phyloP scores from a whole-genome alignment of 2,888 invertebrate species.

The Syrphus vitripennis region DNA sequence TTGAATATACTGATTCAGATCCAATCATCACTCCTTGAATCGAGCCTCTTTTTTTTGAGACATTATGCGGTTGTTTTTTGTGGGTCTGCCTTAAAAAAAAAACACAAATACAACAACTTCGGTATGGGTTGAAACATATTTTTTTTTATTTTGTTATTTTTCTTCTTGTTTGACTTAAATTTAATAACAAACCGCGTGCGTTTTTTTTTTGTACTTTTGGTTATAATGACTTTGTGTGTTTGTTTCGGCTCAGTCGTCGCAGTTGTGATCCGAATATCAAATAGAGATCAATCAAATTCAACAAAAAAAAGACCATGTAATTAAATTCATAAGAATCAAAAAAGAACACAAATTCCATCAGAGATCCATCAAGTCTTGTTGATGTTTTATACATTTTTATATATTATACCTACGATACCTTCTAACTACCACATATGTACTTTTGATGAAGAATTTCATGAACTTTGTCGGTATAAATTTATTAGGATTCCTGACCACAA shows the following conservation, averaged over 20 bases:
- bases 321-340: conserved; percentile 50
- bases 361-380: conserved; percentile 27
- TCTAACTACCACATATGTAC: too few relatives aligned
- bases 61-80: conserved; percentile 13
- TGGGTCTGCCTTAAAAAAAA: background rate
- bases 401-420: too few relatives aligned
- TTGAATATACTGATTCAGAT: background rate
- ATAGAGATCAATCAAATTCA: conserved; percentile 66
- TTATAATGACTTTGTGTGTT: conserved; percentile 10
- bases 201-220: background rate
- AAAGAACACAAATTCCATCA: conserved; percentile 51
- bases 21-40: background rate
- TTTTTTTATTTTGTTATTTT: background rate
- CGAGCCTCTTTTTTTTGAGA: conserved; percentile 10
- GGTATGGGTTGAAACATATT: background rate
- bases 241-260: conserved; percentile 17
- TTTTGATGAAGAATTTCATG: conserved; percentile 17
- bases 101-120: background rate
- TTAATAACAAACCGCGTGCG: conserved; percentile 50
- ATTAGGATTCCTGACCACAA: conserved; percentile 16
- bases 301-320: conserved; percentile 36
- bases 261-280: conserved; percentile 67
- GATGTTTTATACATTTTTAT: background rate
- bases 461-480: conserved; percentile 38
- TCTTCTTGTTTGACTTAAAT: conserved; percentile 41